Conservation (phyloP, 2,797 vertebrate species). For the Molossus alvarezi region DNA sequence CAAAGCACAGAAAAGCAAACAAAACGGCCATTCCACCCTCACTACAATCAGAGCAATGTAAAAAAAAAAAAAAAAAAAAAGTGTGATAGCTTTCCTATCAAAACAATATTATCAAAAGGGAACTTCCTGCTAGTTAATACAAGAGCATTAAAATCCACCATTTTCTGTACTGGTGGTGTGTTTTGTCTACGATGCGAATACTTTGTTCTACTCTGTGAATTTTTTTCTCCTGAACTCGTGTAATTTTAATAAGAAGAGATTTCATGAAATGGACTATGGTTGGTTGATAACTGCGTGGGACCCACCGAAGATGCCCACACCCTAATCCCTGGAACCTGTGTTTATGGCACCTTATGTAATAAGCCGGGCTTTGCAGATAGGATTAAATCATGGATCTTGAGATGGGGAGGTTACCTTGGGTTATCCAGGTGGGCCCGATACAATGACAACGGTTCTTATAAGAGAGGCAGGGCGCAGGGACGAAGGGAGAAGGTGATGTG, state of each 20-base stretch:
- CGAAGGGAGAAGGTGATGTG: background rate
- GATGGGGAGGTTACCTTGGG: background rate
- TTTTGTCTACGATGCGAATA: background rate
- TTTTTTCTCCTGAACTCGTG: background rate
- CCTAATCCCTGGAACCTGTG: too few relatives aligned
- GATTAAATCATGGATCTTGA: background rate
- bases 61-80: background rate
- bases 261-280: background rate
- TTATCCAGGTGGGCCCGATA: background rate
- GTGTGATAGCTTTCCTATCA: background rate
- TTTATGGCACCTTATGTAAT: background rate
- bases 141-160: background rate
- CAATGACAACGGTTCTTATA: background rate
- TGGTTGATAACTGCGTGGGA: background rate
- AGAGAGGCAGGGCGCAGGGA: background rate
- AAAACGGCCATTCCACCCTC: background rate
- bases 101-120: background rate
- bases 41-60: background rate
- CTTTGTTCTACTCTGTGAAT: background rate
- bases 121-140: background rate
- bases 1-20: background rate
- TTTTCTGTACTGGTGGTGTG: background rate
- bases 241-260: background rate
- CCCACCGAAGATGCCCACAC: background rate
- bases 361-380: background rate